These are phyloP conservation scores for Sakesphorus luctuosus DNA, from an alignment of 2,113 vertebrate species.

Conservation along the genomic window DNA sequence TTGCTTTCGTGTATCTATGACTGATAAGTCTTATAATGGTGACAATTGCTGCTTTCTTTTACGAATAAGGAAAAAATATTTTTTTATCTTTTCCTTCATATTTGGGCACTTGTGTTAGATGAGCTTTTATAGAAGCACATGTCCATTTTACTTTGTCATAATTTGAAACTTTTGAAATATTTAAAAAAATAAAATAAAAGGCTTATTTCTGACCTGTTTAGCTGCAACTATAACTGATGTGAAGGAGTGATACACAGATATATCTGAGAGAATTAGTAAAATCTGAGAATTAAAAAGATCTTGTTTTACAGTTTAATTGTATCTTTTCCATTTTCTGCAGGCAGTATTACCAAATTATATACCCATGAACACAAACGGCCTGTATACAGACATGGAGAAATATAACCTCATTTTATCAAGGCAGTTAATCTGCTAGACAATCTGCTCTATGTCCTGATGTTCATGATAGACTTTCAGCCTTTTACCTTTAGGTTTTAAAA, in stretches of 20 bases:
- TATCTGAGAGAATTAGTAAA: neutral
- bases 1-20: slow-evolving; percentile 36
- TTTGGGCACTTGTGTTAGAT: neutral
- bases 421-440: slow-evolving; percentile 12
- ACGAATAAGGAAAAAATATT: neutral
- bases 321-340: slow-evolving; percentile 18
- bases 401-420: slow-evolving; percentile 18
- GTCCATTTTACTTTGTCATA: neutral
- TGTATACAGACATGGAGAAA: slow-evolving; percentile 13
- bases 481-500: slow-evolving; percentile 36
- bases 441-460: neutral
- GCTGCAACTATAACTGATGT: neutral
- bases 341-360: slow-evolving; percentile 20
- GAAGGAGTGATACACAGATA: neutral
- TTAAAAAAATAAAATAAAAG: neutral
- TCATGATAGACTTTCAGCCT: neutral
- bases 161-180: neutral
- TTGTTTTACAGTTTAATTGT: slow-evolving; percentile 26
- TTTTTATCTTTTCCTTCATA: neutral
- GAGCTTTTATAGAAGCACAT: neutral
- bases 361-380: slow-evolving; percentile 7
- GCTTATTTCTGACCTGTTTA: neutral
- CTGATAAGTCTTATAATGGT: slow-evolving; percentile 56
- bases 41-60: slow-evolving; percentile 37
- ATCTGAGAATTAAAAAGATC: neutral